Conservation (phyloP, 2,113 vertebrate species). For the Uria lomvia region DNA sequence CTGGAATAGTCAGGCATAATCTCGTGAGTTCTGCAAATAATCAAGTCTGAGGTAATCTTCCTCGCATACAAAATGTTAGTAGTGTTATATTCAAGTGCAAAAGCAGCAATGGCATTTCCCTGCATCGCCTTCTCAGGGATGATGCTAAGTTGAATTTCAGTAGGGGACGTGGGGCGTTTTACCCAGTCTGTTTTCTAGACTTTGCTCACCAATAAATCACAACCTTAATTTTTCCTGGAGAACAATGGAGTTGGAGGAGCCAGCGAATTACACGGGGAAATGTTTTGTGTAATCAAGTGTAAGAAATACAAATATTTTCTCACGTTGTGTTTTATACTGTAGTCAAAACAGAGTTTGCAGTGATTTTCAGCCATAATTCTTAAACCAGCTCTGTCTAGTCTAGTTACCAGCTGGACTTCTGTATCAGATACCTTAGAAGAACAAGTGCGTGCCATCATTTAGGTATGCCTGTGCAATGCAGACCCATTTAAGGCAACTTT, state of each 20-base stretch:
- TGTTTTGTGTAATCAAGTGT: background rate
- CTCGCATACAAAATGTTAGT: background rate
- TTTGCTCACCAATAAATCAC: background rate
- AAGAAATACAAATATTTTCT: slow-evolving; percentile 12
- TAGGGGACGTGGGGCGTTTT: background rate
- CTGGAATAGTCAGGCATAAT: background rate
- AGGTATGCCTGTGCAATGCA: background rate
- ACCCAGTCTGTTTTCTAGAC: background rate
- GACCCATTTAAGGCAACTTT: background rate
- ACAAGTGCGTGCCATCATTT: background rate
- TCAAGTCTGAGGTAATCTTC: background rate
- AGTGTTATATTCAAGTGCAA: background rate
- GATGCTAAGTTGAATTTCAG: background rate
- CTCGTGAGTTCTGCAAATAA: background rate
- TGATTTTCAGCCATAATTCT: background rate
- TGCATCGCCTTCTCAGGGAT: background rate
- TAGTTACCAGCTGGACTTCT: background rate
- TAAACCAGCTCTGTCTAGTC: background rate
- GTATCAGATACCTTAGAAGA: background rate
- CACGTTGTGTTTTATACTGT: background rate
- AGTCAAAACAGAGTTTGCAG: background rate
- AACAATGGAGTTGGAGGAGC: background rate
- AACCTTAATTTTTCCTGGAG: background rate
- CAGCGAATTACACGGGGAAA: background rate
- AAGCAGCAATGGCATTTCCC: background rate